Evolutionary conservation across 2,113 vertebrate species (phyloP), one percentile per base, ranked within the genome.

Genomic region (Calypte anna): DNA sequence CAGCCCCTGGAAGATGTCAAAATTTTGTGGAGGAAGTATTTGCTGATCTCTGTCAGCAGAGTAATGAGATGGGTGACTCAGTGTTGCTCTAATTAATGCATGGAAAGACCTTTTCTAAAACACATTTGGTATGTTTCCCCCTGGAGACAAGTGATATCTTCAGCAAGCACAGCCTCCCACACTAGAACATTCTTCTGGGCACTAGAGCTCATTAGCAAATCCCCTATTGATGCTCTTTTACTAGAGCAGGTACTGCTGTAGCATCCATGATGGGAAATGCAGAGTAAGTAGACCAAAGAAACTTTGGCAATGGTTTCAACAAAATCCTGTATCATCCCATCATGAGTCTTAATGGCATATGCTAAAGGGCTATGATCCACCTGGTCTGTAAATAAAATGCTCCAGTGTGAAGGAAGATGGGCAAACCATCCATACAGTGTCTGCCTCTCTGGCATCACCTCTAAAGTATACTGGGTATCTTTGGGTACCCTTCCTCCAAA

Each of bases 1-100:
- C 63, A 92, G 31, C 4, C 59, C 38, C 54, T 85, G 76, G 43
- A 77, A 96, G 72, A 74, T 59, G 59, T 74, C 48, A 93, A 89
- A 92, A 63, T 51, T 75, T 83, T 67, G 16, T 74, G 53, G n/a
- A 77, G 51, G 75, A 82, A 95, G 31, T 86, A 68, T 92, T 85
- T 94, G 48, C 87, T 67, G 90, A 86, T 91, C 51, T 82, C 87
- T 86, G 8, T 88, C 90, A 86, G 59, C 51, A 55, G 23, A 44
- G 77, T 86, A 91, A 93, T 84, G 68, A 92, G 68, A 82, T 53
- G 94, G 4, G 75, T 97, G 91, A 95, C 46, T 97, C 91, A 91
- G 46, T 80, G 28, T 59, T 93, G 55, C 63, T 95, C 51, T 93
- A 87, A 97, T 94, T 88, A 94, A 93, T 88, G 75, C 87, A 80